Evolutionary conservation across 2,888 invertebrate genomes (phyloP).

Genomic region (Drosophila atripex): DNA sequence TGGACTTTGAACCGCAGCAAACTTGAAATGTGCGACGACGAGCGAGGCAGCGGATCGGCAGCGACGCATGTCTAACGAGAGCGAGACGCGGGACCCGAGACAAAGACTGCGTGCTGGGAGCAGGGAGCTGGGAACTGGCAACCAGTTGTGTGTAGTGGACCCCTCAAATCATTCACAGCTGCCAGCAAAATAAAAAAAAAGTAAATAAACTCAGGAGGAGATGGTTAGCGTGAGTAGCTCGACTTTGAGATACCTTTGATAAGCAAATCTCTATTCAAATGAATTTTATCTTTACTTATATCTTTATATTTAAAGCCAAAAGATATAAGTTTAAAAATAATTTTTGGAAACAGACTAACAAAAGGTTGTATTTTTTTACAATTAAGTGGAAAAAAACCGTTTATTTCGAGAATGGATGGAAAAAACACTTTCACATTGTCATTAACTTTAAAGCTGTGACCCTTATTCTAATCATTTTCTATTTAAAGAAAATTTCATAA

Average conservation of each 20-base stretch:
- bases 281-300: too few relatives aligned
- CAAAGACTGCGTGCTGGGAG: constrained; percentile 4
- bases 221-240: constrained; percentile 2
- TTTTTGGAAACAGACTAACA: too few relatives aligned
- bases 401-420: too few relatives aligned
- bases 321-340: too few relatives aligned
- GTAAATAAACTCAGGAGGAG: constrained; percentile 3
- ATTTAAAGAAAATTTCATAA: too few relatives aligned
- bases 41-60: constrained; percentile 14
- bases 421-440: too few relatives aligned
- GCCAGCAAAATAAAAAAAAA: constrained; percentile 22
- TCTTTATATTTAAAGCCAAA: too few relatives aligned
- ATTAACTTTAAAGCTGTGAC: too few relatives aligned
- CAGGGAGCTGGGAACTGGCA: constrained; percentile 13
- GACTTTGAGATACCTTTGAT: constrained; percentile 17
- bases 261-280: not conserved
- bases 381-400: too few relatives aligned
- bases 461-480: too few relatives aligned
- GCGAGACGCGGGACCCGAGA: constrained; percentile 13
- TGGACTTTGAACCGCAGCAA: constrained; percentile 68
- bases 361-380: too few relatives aligned
- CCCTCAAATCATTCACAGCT: constrained; percentile 38
- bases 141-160: constrained; percentile 28
- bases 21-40: constrained; percentile 47
- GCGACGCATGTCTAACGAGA: constrained; percentile 40